Conservation (phyloP, 2,113 vertebrate genomes). For the Carettochelys insculpta region DNA sequence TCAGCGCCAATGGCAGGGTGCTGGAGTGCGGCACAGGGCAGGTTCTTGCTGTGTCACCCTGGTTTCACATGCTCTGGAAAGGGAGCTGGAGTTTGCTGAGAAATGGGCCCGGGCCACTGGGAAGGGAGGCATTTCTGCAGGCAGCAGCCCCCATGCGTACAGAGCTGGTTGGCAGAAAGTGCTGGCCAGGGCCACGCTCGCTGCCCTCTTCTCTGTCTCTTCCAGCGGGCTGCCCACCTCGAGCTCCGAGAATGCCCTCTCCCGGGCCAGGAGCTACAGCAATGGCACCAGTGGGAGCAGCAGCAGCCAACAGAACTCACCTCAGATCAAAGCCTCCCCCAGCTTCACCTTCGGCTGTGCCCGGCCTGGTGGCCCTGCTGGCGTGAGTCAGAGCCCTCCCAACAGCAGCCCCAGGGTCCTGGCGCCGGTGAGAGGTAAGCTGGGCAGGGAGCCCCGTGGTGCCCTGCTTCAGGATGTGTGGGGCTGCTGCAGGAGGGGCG, state of each 20-base stretch:
- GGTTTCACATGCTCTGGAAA: not conserved
- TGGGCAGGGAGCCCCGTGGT: slow-evolving; percentile 60
- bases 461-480: slow-evolving; percentile 59
- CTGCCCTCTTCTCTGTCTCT: not conserved
- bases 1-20: too few relatives aligned
- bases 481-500: slow-evolving; percentile 62
- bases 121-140: accelerated
- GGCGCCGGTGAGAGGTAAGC: slow-evolving; percentile 89
- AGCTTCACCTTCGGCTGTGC: slow-evolving; percentile 87
- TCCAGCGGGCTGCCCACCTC: slow-evolving; percentile 82
- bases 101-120: accelerated
- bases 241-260: slow-evolving; percentile 83
- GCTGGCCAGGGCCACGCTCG: accelerated
- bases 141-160: too few relatives aligned
- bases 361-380: slow-evolving; percentile 42
- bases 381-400: slow-evolving; percentile 61
- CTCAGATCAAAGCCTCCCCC: slow-evolving; percentile 84
- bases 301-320: slow-evolving; percentile 84
- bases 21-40: too few relatives aligned
- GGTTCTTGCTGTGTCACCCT: too few relatives aligned
- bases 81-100: not conserved
- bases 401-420: slow-evolving; percentile 69
- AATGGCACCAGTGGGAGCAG: slow-evolving; percentile 72
- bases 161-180: not conserved
- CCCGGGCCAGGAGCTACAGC: slow-evolving; percentile 82